Evolutionary conservation across 2,113 vertebrate species (phyloP), one percentile per base, ranked within the genome.

Genomic region (Pleuronectes platessa): DNA sequence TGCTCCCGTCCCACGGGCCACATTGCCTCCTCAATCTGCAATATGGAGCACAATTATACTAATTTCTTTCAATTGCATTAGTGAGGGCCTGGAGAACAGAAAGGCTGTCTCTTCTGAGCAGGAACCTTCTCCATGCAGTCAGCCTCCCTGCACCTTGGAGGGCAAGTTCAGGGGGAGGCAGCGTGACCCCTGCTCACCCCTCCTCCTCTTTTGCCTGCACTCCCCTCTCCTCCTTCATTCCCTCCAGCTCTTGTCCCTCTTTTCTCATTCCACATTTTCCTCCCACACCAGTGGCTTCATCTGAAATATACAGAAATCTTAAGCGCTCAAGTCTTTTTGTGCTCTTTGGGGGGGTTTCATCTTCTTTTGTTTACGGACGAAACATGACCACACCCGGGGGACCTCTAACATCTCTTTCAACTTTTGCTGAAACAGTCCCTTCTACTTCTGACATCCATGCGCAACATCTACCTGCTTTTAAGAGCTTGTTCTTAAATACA

Each of bases 21-120:
- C 91, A 87, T 91, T 88, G 85, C 91, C 84, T 91, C 74, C 88
- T 88, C 88, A 88, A 92, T 92, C 88, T 90, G 86, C 89, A 88
- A 92, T 92, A 93, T 89, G 90, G 81, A 91, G 92, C 89, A 91
- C 92, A 93, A 93, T 94, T 94, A 92, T 90, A 89, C 90, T 91
- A 90, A 94, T 94, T 93, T 92, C 86, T 84, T 83, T 87, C 88
- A 90, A 94, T 94, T 92, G 91, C 90, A 92, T 94, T 93, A 93
- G 90, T 23, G 49, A 73, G 78, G 83, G 85, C 78, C 87, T 81
- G 76, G 83, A 76, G 87, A 74, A 82, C 92, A 93, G 90, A 91
- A 92, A 91, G 91, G 86, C 78, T 35, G 72, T 90, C 91, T 94
- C 93, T 93, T 93, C 90, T 88, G 66, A 79, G 86, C 80, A 58